These are phyloP conservation scores for Limulus polyphemus DNA, from an alignment of 2,888 invertebrate genomes.

Conservation along the genomic window DNA sequence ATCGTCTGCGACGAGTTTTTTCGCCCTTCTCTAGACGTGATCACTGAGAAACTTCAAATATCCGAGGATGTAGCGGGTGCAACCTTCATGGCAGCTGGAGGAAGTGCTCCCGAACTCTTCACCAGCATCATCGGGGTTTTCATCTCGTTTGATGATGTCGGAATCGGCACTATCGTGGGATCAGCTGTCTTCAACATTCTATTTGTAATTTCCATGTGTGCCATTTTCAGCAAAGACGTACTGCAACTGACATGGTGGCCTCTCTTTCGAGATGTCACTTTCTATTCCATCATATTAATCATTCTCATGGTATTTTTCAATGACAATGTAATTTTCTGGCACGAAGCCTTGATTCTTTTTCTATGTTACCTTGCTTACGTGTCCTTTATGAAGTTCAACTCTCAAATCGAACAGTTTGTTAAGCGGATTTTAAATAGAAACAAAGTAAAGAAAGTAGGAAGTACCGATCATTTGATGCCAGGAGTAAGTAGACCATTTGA, in stretches of 20 bases:
- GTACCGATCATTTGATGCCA: constrained; percentile 91
- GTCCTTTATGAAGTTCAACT: constrained; percentile 92
- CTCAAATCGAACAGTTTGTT: constrained; percentile 68
- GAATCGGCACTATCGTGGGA: constrained; percentile 83
- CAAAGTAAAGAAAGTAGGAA: constrained; percentile 42
- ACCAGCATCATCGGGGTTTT: constrained; percentile 96
- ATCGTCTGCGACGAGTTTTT: constrained; percentile 99
- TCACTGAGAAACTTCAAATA: constrained; percentile 86
- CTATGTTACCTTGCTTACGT: constrained; percentile 80
- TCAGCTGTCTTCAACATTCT: constrained; percentile 96
- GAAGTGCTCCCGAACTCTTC: constrained; percentile 85
- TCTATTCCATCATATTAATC: constrained; percentile 84
- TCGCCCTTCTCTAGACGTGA: constrained; percentile 92
- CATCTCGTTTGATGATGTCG: constrained; percentile 92
- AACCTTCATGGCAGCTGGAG: constrained; percentile 98
- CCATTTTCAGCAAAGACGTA: constrained; percentile 82
- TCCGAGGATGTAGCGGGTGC: constrained; percentile 96
- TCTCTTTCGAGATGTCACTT: constrained; percentile 88
- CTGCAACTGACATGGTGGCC: constrained; percentile 96
- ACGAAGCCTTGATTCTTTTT: constrained; percentile 76
- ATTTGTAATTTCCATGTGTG: constrained; percentile 98
- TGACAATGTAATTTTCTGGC: constrained; percentile 73
- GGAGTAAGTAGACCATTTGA: constrained; percentile 55
- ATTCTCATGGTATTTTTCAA: constrained; percentile 88
- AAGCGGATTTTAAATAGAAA: constrained; percentile 86